Base-by-base conservation (phyloP, 2,113 vertebrate species). In the Misgurnus mizolepis region DNA sequence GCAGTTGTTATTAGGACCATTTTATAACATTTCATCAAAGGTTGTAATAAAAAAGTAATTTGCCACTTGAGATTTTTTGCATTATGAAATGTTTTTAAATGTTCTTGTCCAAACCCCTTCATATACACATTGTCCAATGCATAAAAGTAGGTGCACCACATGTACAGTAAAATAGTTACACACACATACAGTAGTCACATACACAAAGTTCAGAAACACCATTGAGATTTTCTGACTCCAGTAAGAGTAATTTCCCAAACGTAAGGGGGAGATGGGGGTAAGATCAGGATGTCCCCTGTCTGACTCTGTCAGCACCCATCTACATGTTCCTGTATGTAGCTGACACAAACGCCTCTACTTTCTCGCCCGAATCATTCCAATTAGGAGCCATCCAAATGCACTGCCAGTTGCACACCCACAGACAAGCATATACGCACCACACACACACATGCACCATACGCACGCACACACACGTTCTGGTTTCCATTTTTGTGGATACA, bases 341-440 rank as follows among this genome's bases (percentile, higher is more conserved):
- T 95, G 95, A 93, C 95, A 95, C 91, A 87, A 91, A 89, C 93
- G 89, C 90, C 87, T 92, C 82, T 93, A 92, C 95, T 91, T 92
- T 89, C 95, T 92, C 94, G 93, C 94, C 93, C 92, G 90, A 95
- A 94, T 91, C 92, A 93, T 93, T 84, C 96, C 96, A 98, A 98
- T 98, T 98, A 98, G 95, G 93, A 93, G 93, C 22, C 8, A 18
- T 64, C 72, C 58, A 62, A 64, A 58, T 75, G 72, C 60, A 43
- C 72, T 75, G 60, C 72, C 72, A 75, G 72, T 17, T 14, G 15
- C 41, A 67, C 40, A 67, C 15, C 9, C 66, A 67, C 66, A 68
- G 40, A 49, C n/a, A 43, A 6, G 15, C 66, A 7, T 40, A 47
- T 40, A 56, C 62, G 43, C 64, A 45, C 18, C 34, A 7, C 50